These are phyloP conservation scores for Nematopogon swammerdamellus DNA, from an alignment of 2,888 invertebrate species.

Conservation along the genomic window DNA sequence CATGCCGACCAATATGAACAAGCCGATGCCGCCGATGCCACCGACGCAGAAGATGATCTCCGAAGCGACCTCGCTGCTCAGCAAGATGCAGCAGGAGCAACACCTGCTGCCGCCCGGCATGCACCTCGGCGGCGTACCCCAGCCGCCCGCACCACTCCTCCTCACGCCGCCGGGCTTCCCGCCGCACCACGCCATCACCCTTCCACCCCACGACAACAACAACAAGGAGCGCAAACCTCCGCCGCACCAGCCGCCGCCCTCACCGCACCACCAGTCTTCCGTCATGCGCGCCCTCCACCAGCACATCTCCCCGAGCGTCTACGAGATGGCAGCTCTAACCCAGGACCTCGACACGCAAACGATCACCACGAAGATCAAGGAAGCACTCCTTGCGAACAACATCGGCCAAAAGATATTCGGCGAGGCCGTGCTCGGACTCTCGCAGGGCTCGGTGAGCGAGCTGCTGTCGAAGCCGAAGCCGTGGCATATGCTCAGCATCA, in stretches of 20 bases:
- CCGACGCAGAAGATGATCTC: conserved; percentile 76
- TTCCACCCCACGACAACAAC: conserved; percentile 63
- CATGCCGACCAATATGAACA: conserved; percentile 65
- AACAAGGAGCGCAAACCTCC: conserved; percentile 57
- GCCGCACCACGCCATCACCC: conserved; percentile 68
- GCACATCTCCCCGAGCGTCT: conserved; percentile 91
- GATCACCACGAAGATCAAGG: conserved; percentile 96
- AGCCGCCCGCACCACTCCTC: conserved; percentile 59
- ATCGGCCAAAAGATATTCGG: conserved; percentile 99
- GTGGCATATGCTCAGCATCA: conserved; percentile 98
- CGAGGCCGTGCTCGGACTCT: conserved; percentile 93
- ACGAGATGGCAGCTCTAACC: conserved; percentile 95
- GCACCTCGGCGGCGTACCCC: conserved; percentile 48
- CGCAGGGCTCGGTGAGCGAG: conserved; percentile 97
- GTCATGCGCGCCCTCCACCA: conserved; percentile 74
- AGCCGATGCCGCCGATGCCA: conserved; percentile 75
- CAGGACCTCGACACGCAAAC: conserved; percentile 95
- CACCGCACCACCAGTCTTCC: conserved; percentile 60
- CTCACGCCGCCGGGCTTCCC: conserved; percentile 75
- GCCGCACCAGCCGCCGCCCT: conserved; percentile 57
- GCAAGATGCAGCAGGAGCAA: conserved; percentile 70
- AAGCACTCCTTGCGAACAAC: conserved; percentile 93
- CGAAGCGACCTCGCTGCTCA: conserved; percentile 61
- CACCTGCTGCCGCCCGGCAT: conserved; percentile 52
- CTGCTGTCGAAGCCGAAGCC: conserved; percentile 96